phyloP scores from a whole-genome alignment of 2,888 invertebrate species.

The Tiphia femorata region DNA sequence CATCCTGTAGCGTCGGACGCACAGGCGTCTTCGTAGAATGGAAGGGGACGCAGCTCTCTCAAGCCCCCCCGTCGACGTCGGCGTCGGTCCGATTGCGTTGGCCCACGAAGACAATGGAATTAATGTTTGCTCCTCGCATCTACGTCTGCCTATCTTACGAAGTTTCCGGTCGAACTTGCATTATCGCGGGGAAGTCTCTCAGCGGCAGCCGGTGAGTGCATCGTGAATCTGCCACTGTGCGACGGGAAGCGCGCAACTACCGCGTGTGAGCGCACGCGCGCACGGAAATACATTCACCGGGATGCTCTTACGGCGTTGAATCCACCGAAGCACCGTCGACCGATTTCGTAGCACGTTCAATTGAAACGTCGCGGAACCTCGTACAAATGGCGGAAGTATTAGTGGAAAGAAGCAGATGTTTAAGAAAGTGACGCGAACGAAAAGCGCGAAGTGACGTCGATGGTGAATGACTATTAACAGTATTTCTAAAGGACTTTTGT shows the following conservation, averaged over 20 bases:
- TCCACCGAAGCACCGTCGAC: no score
- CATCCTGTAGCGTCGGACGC: not conserved
- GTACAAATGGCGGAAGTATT: no score
- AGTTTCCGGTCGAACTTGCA: conserved; percentile 26
- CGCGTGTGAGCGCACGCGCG: not conserved
- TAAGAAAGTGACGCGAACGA: no score
- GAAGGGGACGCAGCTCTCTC: conserved; percentile 23
- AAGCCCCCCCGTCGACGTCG: not conserved
- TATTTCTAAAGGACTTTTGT: no score
- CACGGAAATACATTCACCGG: not conserved
- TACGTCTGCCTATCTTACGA: conserved; percentile 28
- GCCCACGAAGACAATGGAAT: conserved; percentile 44
- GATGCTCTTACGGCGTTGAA: not conserved
- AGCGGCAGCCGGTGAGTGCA: no score
- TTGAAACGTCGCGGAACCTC: no score
- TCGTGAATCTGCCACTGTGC: no score
- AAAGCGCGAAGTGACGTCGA: no score
- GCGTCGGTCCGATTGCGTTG: conserved; percentile 17
- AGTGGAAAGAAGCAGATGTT: no score
- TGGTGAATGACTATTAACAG: no score
- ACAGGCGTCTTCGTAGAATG: conserved; percentile 29
- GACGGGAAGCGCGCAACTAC: not conserved
- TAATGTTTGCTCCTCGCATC: conserved; percentile 37
- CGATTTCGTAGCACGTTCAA: no score
- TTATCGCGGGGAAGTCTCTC: conserved; percentile 19